These are phyloP conservation scores for Argya squamiceps DNA, from an alignment of 2,797 vertebrate species.

Conservation along the genomic window DNA sequence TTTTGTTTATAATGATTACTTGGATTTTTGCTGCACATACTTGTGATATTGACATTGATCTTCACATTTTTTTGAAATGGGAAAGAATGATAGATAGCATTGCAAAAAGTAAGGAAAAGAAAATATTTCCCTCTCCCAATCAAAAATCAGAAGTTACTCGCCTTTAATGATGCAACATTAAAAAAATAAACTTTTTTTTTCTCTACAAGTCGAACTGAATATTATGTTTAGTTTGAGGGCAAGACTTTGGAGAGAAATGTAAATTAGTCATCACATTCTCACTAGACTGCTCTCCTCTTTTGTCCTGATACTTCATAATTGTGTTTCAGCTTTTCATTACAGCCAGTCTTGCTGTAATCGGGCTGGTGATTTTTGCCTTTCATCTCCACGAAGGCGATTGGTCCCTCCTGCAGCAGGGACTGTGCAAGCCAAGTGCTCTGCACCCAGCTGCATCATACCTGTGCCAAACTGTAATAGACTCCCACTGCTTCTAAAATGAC, in stretches of 20 bases:
- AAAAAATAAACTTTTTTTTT: not conserved
- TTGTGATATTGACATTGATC: not conserved
- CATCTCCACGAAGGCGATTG: not conserved
- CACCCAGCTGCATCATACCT: not conserved
- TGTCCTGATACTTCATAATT: not conserved
- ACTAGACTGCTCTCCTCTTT: not conserved
- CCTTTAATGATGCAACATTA: not conserved
- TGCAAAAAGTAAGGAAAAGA: not conserved
- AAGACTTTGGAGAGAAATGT: not conserved
- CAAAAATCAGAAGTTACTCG: not conserved
- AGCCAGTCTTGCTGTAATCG: rapidly evolving
- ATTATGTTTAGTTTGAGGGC: not conserved
- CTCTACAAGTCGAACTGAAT: not conserved
- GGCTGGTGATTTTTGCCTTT: not conserved
- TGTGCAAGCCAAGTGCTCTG: not conserved
- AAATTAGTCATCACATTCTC: not conserved
- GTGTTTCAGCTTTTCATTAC: not conserved
- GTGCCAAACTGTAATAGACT: constrained; percentile 41
- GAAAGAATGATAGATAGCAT: not conserved
- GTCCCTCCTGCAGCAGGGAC: not conserved
- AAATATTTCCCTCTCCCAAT: not conserved
- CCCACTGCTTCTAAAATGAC: not conserved
- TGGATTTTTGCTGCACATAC: not conserved
- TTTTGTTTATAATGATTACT: not conserved
- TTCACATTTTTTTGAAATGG: not conserved